A percentile compares a stretch with the other conserved stretches of the same genome.
These are phyloP conservation scores for Euwallacea similis DNA, from an alignment of 1,140 invertebrate species.

Conservation along the genomic window DNA sequence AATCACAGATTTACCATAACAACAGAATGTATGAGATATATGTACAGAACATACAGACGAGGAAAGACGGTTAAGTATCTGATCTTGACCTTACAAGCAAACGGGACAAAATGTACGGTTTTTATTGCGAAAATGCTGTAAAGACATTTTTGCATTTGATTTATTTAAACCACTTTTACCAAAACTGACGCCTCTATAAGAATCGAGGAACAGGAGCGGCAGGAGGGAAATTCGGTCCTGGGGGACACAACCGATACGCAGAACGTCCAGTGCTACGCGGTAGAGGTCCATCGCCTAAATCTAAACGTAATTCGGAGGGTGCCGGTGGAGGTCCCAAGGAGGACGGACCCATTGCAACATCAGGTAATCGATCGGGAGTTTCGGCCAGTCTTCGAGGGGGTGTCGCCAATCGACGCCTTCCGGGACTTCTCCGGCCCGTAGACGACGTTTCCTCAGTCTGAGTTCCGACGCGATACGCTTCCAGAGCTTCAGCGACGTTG, in stretches of 20 bases:
- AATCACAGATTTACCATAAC: constrained; percentile 36
- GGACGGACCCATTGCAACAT: constrained; percentile 30
- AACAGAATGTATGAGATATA: constrained; percentile 32
- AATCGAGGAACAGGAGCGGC: constrained; percentile 30
- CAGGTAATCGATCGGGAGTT: constrained; percentile 31
- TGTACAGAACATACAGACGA: constrained; percentile 25
- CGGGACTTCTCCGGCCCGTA: constrained; percentile 25
- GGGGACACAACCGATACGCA: constrained; percentile 29
- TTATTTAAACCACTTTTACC: no score
- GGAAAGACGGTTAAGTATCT: background rate
- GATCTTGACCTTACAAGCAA: background rate
- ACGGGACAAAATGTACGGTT: background rate
- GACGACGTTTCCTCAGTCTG: constrained; percentile 26
- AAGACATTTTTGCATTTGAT: background rate
- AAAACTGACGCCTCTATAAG: constrained; percentile 14
- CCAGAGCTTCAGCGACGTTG: constrained; percentile 81
- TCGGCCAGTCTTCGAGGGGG: constrained; percentile 26
- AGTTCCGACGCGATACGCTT: constrained; percentile 52
- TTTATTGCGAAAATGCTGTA: constrained; percentile 3
- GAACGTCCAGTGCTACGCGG: constrained; percentile 18
- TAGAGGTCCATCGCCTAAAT: constrained; percentile 31
- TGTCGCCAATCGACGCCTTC: constrained; percentile 23
- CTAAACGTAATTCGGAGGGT: constrained; percentile 33
- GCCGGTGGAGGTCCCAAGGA: constrained; percentile 30
- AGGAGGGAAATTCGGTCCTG: constrained; percentile 32